Conservation (phyloP, 1,140 invertebrate species). For the Gryllus bimaculatus region DNA sequence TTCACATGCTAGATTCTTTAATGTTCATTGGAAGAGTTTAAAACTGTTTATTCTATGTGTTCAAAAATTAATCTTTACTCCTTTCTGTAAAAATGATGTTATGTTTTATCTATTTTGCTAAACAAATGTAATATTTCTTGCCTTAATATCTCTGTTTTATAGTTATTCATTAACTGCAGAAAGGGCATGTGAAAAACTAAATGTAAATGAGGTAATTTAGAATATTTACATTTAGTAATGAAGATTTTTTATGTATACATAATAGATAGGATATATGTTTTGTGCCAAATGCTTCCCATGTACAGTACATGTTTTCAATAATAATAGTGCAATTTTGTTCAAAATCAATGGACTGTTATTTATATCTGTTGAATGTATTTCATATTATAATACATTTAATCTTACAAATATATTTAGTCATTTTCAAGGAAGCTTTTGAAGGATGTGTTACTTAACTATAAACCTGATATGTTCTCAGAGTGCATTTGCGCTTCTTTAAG, state of each 20-base stretch:
- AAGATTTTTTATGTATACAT: background rate
- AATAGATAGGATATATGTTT: background rate
- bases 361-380: background rate
- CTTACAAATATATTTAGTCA: background rate
- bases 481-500: too few species aligned
- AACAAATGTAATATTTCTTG: background rate
- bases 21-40: background rate
- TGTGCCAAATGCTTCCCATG: background rate
- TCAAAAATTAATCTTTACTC: background rate
- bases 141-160: background rate
- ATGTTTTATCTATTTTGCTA: background rate
- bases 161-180: background rate
- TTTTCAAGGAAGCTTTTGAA: background rate
- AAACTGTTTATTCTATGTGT: slow-evolving; percentile 3
- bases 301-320: background rate
- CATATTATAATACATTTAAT: background rate
- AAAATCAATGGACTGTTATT: background rate
- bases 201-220: background rate
- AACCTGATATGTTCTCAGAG: too few species aligned
- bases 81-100: background rate
- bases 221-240: too few species aligned
- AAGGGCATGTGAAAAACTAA: background rate
- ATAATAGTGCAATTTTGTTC: background rate
- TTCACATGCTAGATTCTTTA: too few species aligned
- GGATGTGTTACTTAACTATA: too few species aligned